Base-by-base conservation (phyloP, 2,888 invertebrate species). In the Myathropa florea region DNA sequence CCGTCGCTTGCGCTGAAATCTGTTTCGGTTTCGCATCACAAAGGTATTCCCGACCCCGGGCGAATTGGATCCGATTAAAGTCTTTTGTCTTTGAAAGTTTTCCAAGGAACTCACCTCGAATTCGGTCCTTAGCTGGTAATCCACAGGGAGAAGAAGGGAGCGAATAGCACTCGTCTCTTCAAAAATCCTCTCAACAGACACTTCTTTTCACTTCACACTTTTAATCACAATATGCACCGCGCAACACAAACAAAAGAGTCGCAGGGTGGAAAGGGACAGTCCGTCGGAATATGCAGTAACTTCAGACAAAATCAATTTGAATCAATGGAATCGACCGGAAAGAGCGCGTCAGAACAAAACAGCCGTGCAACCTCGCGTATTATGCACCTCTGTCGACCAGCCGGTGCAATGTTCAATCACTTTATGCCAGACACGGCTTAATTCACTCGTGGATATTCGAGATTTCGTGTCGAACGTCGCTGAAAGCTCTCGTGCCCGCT, bases 391-490 rank as follows among this genome's bases (percentile, higher is more conserved):
- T 6, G 14, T n/a, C 68, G 63, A 77, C 81, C 26, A 55, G 64
- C 39, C 73, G 55, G 73, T 73, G 73, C 73, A 70, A 73, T 67
- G 77, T 85, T 64, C 81, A 63, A 77, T 64, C 64, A 77, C 64
- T 64, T 85, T 81, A 39, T 85, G 85, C 55, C 63, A 77, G 76
- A 70, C 70, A 85, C 73, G 73, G 70, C 4, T 28, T 67, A 82
- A 68, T 65, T 60, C 64, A 57, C 18, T 67, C 9, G 30, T 18
- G 68, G 55, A 55, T 85, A 81, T 78, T 64, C 24, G 36, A 26
- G 18, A 46, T 18, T 18, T 46, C 7, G 10, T 28, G 12, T 65
- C 53, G 39, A 70, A 53, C 76, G 33, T 80, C 59, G 65, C 39
- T 2, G 57, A 80, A 46, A 85, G 85, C 85, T 81, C 57, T 28